These are phyloP conservation scores for Micropterix aruncella DNA, from an alignment of 2,888 invertebrate genomes.

Conservation along the genomic window DNA sequence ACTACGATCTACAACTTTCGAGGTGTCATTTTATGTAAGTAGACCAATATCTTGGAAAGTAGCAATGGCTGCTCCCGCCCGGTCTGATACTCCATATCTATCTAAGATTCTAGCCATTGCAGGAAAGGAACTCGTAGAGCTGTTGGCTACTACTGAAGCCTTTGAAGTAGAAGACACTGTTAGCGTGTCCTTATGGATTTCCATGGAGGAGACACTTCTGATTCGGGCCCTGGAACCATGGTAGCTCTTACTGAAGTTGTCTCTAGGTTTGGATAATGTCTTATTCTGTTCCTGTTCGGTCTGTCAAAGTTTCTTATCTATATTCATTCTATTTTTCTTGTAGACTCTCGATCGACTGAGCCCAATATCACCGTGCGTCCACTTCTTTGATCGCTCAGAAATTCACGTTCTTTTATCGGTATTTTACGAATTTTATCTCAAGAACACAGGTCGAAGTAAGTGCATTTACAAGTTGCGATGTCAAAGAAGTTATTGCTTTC, in stretches of 20 bases:
- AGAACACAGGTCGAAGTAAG: no score
- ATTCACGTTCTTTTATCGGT: no score
- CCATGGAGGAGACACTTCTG: conserved; percentile 2
- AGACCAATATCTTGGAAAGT: conserved; percentile 7
- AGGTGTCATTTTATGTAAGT: conserved; percentile 1
- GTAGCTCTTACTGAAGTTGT: background rate
- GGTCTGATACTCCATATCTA: conserved; percentile 12
- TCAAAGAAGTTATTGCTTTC: no score
- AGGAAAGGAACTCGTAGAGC: conserved; percentile 13
- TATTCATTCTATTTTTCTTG: no score
- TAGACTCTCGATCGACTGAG: no score
- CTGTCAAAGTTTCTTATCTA: no score
- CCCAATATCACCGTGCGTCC: no score
- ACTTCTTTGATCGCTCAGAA: no score
- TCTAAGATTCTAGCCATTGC: conserved; percentile 17
- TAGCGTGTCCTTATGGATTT: background rate
- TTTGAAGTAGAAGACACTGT: background rate
- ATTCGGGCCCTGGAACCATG: conserved; percentile 1
- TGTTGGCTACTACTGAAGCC: background rate
- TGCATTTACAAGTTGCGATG: no score
- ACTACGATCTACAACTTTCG: conserved; percentile 3
- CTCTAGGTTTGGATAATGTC: background rate
- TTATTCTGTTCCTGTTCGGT: background rate
- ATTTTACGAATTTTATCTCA: no score
- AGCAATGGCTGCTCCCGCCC: conserved; percentile 11